Evolutionary conservation across 2,797 vertebrate species (phyloP), one percentile per base, ranked within the genome.

Genomic region (Pseudopleuronectes americanus): DNA sequence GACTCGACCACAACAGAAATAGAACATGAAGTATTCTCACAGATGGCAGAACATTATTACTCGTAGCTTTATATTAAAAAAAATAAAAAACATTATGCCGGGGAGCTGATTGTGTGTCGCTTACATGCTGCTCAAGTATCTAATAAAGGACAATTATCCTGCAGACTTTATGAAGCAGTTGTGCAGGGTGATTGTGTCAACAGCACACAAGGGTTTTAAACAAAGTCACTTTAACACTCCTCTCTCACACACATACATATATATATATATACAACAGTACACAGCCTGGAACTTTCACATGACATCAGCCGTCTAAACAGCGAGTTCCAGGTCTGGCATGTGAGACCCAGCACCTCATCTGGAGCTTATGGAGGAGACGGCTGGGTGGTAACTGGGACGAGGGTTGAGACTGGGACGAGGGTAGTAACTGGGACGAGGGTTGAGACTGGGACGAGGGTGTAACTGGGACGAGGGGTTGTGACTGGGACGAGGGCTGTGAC

Each of bases 1-100:
- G 48, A 60, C 14, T 45, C 7, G 31, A 79, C 51, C 70, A 78
- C 73, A 70, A 55, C 68, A 78, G 54, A 91, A 88, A 89, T 74
- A 88, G 81, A 78, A 49, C 67, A 66, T 66, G 49, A 74, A 84
- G 70, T 83, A 73, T 84, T 87, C 91, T 83, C 70, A 81, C 88
- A 90, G 86, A 90, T 80, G 87, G 64, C 48, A 26, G 68, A 71
- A 70, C 76, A 79, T 89, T 83, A 64, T 38, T 61, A 82, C 65
- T 61, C 59, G 54, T 74, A 85, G 76, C 79, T 80, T 68, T 52
- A 74, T 55, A 66, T 87, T 85, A 74, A 47, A 47, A 47, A n/a
- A 47, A 47, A 47, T 8, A 47, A 47, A 71, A 78, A 75, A 61
- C 12, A 21, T 69, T 71, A 45, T 51, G 51, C 67, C 17, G 72